Evolutionary conservation across 2,797 vertebrate genomes (phyloP), one percentile per base, ranked within the genome.

Genomic region (Tiaroga cobitis): DNA sequence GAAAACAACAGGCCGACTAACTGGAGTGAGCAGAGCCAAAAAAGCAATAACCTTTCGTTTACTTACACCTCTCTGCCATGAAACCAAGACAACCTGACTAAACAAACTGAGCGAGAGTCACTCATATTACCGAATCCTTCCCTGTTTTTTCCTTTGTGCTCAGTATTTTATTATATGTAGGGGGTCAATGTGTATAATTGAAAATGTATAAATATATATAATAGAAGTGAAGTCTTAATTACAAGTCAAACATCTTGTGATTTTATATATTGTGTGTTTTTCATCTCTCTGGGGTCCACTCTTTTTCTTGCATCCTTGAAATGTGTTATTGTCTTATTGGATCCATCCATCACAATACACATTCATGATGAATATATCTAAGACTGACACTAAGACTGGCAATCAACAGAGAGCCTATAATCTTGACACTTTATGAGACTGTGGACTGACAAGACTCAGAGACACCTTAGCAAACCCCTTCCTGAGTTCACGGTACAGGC

Each of bases 261-360:
- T 21, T 32, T 5, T 29, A 46, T 82, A 76, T 37, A 65, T 59
- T 19, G 46, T 67, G 39, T 19, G 5, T 34, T 18, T 74, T n/a
- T 70, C 49, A 26, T 76, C 43, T 59, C 63, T 32, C 59, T 85
- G 19, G 39, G 21, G 56, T 74, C 26, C 84, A 87, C 56, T 51
- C 19, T 51, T 80, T 32, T 68, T 79, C 85, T 26, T 77, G 81
- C 83, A 87, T 85, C 81, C 83, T 83, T 59, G 41, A 82, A 75
- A 84, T 51, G 80, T 75, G 76, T 87, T 83, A 43, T 73, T 76
- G 51, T 41, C 74, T 88, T 88, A 90, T 87, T 88, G 85, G 75
- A 88, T 87, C 80, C 82, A 88, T 90, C 88, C 85, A 90, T 91
- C 87, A 89, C 80, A 51, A 86, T 65, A 79, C 80, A 79, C 49